phyloP scores from a whole-genome alignment of 2,888 invertebrate genomes.

The Melangyna quadrimaculata region DNA sequence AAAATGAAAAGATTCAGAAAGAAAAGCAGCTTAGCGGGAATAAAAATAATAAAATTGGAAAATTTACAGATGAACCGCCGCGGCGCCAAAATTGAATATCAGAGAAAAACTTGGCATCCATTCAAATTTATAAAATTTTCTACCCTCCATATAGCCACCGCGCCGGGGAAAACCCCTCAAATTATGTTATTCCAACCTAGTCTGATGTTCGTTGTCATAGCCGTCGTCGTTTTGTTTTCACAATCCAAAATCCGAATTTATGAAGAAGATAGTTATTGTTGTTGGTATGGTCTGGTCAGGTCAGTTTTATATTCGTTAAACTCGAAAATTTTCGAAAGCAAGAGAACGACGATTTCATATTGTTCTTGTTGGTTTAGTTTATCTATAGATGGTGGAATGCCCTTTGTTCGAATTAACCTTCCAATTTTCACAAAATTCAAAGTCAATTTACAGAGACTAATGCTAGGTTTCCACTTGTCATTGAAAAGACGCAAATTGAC shows the following conservation, averaged over 20 bases:
- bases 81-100: constrained; percentile 68
- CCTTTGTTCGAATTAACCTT: constrained; percentile 60
- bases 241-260: constrained; percentile 1
- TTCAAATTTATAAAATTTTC: constrained; percentile 35
- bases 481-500: too few species aligned
- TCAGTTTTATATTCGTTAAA: neutral
- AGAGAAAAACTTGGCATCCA: constrained; percentile 66
- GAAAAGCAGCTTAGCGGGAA: constrained; percentile 54
- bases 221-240: neutral
- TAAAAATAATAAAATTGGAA: constrained; percentile 67
- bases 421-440: constrained; percentile 62
- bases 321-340: neutral
- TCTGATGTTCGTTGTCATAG: neutral
- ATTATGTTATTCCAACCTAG: neutral
- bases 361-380: neutral
- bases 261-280: constrained; percentile 59
- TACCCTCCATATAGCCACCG: neutral
- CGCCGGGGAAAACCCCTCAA: neutral
- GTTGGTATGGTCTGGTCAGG: constrained; percentile 8
- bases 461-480: too few species aligned
- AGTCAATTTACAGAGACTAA: constrained; percentile 57
- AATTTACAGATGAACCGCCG: constrained; percentile 68
- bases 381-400: neutral
- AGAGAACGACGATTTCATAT: neutral
- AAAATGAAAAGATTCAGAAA: constrained; percentile 10